A percentile compares a stretch with the other conserved stretches of the same genome.
These are phyloP conservation scores for Lepus timidus DNA, from an alignment of 2,113 vertebrate species.

Conservation along the genomic window DNA sequence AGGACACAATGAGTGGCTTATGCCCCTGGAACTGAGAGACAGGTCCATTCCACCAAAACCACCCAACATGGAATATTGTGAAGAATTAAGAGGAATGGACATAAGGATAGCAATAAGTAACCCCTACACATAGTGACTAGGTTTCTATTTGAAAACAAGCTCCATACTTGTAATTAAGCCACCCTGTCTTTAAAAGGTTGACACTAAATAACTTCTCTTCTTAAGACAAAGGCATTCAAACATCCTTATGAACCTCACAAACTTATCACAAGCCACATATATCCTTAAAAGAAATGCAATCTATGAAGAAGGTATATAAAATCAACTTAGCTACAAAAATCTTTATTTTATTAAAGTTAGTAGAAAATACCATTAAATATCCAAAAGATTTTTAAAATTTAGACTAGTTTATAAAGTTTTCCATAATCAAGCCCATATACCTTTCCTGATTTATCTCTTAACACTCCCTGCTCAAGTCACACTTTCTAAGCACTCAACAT, in stretches of 20 bases:
- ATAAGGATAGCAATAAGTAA: background rate
- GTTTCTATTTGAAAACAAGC: background rate
- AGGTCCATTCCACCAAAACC: background rate
- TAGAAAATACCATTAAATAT: background rate
- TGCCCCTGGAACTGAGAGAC: background rate
- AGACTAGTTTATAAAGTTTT: background rate
- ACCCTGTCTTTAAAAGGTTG: background rate
- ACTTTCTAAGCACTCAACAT: background rate
- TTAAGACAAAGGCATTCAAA: background rate
- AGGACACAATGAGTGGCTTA: background rate
- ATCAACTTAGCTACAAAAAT: background rate
- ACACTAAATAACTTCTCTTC: background rate
- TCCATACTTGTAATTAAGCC: background rate
- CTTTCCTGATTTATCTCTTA: background rate
- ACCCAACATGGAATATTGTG: background rate
- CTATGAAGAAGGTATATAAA: background rate
- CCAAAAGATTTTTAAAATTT: background rate
- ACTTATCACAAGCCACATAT: background rate
- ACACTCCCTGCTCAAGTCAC: background rate
- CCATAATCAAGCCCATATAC: background rate
- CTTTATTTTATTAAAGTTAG: background rate
- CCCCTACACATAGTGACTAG: background rate
- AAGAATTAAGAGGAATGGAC: background rate
- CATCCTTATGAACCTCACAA: background rate
- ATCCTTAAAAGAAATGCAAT: background rate